Evolutionary conservation across 2,113 vertebrate species (phyloP), one percentile per base, ranked within the genome.

Genomic region (Rhinogobius similis): DNA sequence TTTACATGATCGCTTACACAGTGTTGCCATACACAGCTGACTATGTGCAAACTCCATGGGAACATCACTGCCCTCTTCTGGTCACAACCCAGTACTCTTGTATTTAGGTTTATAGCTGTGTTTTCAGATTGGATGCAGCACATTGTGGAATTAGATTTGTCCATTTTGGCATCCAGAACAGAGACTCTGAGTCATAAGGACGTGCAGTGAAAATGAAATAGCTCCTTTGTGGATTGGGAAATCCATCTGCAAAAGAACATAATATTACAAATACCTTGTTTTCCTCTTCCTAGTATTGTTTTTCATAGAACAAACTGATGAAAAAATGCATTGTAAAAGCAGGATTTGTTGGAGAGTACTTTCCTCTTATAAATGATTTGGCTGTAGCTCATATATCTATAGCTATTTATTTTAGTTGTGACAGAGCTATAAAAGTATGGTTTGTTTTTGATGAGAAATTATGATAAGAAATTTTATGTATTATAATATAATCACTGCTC

Each of bases 41-140:
- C 46, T 24, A 71, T 4, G 21, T 55, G 18, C 20, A 24, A 55
- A 16, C 12, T 48, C n/a, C 8, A 29, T 41, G 62, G 43, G 29
- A 68, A 55, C 24, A 12, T 65, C 23, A 73, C 77, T 81, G 81
- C 84, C 89, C 72, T 71, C 72, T 7, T 72, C 77, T 88, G 88
- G 83, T 58, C 27, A 52, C 13, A 36, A 43, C 18, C 4, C 12
- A 23, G 56, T 66, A 78, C 70, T 83, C 71, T 41, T 29, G 26
- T 44, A 27, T n/a, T 61, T n/a, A 61, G 8, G 29, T 21, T 38
- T 36, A 2, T 9, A 13, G 23, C 4, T 4, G 38, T 63, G 5
- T 62, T 78, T 64, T 23, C 10, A 65, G 18, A n/a, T 39, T 48
- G 23, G 36, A 13, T 64, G 21, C 41, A 68, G 29, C 13, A 52